Conservation (phyloP, 2,797 vertebrate species). For the Tragelaphus oryx region DNA sequence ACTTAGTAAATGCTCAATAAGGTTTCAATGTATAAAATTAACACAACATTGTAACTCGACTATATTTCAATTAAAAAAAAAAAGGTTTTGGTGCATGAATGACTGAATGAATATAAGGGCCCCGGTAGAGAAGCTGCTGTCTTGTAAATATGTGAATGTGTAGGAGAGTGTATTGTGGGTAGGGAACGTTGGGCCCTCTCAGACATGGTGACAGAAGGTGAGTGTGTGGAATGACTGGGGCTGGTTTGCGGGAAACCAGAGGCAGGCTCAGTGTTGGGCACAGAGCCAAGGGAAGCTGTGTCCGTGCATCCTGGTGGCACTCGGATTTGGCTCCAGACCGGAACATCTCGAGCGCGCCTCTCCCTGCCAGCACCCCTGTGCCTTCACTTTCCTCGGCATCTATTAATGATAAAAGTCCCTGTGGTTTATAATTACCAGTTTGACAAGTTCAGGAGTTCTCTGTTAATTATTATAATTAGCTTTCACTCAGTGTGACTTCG, state of each 20-base stretch:
- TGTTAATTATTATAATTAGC: constrained; percentile 88
- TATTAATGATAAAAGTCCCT: constrained; percentile 81
- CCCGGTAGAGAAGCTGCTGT: neutral
- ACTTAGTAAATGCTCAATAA: neutral
- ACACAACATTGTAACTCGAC: neutral
- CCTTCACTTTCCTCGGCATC: constrained; percentile 70
- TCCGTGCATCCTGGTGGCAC: fast-evolving
- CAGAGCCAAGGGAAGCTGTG: neutral
- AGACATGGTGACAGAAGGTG: neutral
- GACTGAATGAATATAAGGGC: neutral
- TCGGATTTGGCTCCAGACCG: neutral
- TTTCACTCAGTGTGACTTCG: constrained; percentile 78
- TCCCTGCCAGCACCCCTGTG: constrained; percentile 49
- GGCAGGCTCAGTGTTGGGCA: neutral
- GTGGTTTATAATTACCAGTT: constrained; percentile 85
- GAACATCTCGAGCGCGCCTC: neutral
- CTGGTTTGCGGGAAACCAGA: neutral
- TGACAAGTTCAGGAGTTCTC: constrained; percentile 86
- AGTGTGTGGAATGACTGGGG: fast-evolving
- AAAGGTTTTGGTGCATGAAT: neutral
- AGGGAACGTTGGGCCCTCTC: neutral
- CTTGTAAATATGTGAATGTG: neutral
- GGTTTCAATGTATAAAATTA: neutral
- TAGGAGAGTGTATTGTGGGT: neutral
- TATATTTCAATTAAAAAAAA: neutral